Base-by-base conservation (phyloP, 2,113 vertebrate genomes). In the Melanerpes formicivorus region DNA sequence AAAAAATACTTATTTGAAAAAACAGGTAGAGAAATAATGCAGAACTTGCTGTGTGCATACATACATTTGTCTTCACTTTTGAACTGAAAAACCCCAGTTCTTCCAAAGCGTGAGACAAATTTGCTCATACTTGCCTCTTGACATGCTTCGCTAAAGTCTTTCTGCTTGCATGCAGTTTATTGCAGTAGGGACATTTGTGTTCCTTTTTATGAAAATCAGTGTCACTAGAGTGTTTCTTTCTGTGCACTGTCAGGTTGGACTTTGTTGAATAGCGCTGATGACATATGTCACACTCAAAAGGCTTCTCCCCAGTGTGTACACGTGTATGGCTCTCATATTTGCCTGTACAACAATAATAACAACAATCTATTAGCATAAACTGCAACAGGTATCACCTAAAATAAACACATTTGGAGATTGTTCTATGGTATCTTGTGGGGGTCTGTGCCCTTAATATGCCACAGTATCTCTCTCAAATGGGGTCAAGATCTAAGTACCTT, bases 231-330 rank as follows among this genome's bases (percentile, higher is more conserved):
- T 99, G 99, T 78, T 99, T 99, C 97, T 99, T 99, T 92, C 98
- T 99, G 97, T 99, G 99, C 30, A 99, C 98, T 2, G 98, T 99
- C 95, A 99, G 98, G 97, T 99, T 99, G 76, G 99, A 99, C 96
- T 99, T 99, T 18, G 99, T 99, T 25, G 99, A 99, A 96, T 99
- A 99, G 84, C 98, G 98, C 97, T 99, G 99, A 30, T 98, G 98
- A 96, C 99, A 99, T 94, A 99, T 96, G 92, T 99, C 99, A 97
- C 99, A 99, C 93, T 99, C 98, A 97, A 99, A 99, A 16, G 99
- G 99, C 86, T 99, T 99, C 96, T 99, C 99, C 54, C 99, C 99
- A 0, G 99, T 99, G 97, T 99, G 99, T 18, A 99, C 99, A 73
- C 99, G 97, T 14, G 98, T 99, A 91, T 99, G 99, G 95, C 98